phyloP scores from a whole-genome alignment of 92 coral and sea anemone species.

The Diadumene lineata region DNA sequence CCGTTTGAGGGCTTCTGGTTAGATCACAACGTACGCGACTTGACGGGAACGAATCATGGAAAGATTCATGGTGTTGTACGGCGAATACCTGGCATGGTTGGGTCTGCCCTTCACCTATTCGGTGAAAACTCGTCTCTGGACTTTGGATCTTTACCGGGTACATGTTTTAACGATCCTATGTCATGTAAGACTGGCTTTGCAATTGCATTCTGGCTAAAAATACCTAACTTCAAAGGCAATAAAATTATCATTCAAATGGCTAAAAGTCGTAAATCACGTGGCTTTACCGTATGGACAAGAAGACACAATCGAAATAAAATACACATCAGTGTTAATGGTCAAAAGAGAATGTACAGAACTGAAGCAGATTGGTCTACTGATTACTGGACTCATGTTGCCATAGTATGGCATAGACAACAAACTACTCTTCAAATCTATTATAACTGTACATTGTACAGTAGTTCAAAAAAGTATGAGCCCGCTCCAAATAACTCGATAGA shows the following conservation, averaged over 20 bases:
- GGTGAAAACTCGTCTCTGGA: constrained; percentile 61
- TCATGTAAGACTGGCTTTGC: constrained; percentile 72
- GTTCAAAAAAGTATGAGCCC: constrained; percentile 17
- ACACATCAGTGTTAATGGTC: constrained; percentile 65
- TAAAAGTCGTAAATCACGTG: constrained; percentile 70
- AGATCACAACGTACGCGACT: constrained; percentile 45
- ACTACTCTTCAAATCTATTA: constrained; percentile 54
- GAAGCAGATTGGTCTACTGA: constrained; percentile 50
- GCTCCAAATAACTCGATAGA: not conserved
- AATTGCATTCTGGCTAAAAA: constrained; percentile 81
- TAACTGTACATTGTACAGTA: constrained; percentile 79
- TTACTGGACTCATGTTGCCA: constrained; percentile 81
- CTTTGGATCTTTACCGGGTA: constrained; percentile 61
- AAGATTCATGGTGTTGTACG: constrained; percentile 57
- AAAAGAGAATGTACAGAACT: constrained; percentile 22
- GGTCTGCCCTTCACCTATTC: constrained; percentile 69
- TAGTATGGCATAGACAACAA: constrained; percentile 59
- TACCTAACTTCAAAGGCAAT: constrained; percentile 63
- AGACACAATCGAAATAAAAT: constrained; percentile 35
- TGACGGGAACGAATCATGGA: constrained; percentile 61
- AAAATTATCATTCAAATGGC: constrained; percentile 85
- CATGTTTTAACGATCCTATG: constrained; percentile 78
- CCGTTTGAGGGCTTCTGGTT: constrained; percentile 67
- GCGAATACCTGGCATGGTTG: constrained; percentile 76
- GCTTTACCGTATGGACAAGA: constrained; percentile 84